Evolutionary conservation across 2,113 vertebrate genomes (phyloP).

Genomic region (Sorex araneus): DNA sequence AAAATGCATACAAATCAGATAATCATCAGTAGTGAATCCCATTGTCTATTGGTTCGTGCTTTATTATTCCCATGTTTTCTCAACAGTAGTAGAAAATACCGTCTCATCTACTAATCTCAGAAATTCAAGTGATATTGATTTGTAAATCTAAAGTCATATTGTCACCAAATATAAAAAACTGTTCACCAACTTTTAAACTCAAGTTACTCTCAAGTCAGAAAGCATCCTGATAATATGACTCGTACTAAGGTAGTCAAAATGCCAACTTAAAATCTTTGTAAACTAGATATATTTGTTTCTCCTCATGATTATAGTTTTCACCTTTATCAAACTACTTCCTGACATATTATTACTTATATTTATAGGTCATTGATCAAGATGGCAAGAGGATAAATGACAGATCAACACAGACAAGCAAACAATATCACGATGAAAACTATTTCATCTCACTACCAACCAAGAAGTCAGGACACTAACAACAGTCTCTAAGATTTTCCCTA

Average conservation of each 20-base stretch:
- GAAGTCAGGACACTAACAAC: too few relatives aligned
- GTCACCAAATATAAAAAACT: constrained; percentile 66
- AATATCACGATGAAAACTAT: not conserved
- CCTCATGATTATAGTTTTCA: not conserved
- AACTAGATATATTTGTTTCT: not conserved
- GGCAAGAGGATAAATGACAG: not conserved
- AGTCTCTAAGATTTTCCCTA: rapidly evolving
- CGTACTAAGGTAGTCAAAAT: not conserved
- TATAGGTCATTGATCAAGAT: not conserved
- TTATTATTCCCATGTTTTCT: constrained; percentile 76
- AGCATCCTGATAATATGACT: not conserved
- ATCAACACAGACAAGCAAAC: not conserved
- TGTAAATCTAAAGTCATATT: constrained; percentile 36
- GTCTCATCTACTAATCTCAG: constrained; percentile 63
- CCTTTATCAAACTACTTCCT: not conserved
- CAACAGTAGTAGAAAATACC: constrained; percentile 58
- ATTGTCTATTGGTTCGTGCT: constrained; percentile 66
- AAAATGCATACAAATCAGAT: constrained; percentile 54
- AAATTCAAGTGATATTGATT: constrained; percentile 56
- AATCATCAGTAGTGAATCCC: constrained; percentile 46
- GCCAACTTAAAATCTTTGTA: not conserved
- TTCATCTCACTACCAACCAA: too few relatives aligned
- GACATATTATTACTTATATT: not conserved
- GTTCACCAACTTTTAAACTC: constrained; percentile 21
- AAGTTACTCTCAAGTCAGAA: too few relatives aligned